A percentile compares a stretch with the other conserved stretches of the same genome.
phyloP scores from a whole-genome alignment of 1,140 invertebrate species.

The Scaptomyza hsui region DNA sequence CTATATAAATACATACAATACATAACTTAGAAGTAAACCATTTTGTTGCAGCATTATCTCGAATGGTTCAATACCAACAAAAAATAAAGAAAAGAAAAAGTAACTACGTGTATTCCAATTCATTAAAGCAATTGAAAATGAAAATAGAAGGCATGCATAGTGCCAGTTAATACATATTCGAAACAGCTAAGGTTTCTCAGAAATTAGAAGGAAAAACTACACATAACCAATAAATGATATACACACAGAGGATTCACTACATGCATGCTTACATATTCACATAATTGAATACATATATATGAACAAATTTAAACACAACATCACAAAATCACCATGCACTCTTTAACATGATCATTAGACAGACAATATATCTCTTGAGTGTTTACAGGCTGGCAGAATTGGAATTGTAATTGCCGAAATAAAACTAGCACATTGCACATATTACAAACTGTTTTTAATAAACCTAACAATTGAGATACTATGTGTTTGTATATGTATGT shows the following conservation, averaged over 20 bases:
- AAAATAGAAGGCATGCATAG: slow-evolving; percentile 55
- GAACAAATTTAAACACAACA: slow-evolving; percentile 11
- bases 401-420: slow-evolving; percentile 27
- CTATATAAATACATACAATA: slow-evolving; percentile 12
- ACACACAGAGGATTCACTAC: slow-evolving; percentile 57
- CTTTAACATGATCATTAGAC: slow-evolving; percentile 34
- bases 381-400: slow-evolving; percentile 31
- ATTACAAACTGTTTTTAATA: slow-evolving; percentile 46
- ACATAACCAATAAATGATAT: slow-evolving; percentile 61
- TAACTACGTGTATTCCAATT: slow-evolving; percentile 82
- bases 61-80: slow-evolving; percentile 40
- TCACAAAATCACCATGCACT: slow-evolving; percentile 22
- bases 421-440: slow-evolving; percentile 56
- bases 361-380: slow-evolving; percentile 53
- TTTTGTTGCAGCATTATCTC: slow-evolving; percentile 59
- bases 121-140: slow-evolving; percentile 79
- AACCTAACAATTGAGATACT: slow-evolving; percentile 61
- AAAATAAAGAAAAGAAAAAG: slow-evolving; percentile 36
- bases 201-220: slow-evolving; percentile 50
- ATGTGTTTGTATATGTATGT: slow-evolving; percentile 77
- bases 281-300: slow-evolving; percentile 25
- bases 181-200: slow-evolving; percentile 79
- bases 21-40: slow-evolving; percentile 24
- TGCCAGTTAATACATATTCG: slow-evolving; percentile 68
- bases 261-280: slow-evolving; percentile 49